phyloP scores from a whole-genome alignment of 2,888 invertebrate species.

The Drosophila suboccidentalis region DNA sequence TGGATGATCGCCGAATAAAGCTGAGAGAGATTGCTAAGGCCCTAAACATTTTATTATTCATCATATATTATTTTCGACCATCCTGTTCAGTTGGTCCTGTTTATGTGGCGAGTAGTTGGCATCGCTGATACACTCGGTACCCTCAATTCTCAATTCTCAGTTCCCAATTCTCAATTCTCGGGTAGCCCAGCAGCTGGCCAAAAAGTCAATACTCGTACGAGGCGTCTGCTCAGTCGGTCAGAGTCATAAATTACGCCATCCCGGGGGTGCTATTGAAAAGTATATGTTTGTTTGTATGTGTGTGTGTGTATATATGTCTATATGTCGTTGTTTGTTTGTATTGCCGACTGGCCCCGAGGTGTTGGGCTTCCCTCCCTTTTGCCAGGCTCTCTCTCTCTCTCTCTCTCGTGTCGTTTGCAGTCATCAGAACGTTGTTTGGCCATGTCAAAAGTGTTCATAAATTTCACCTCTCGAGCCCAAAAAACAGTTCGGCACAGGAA shows the following conservation, averaged over 20 bases:
- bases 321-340: conserved; percentile 50
- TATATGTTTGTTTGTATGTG: conserved; percentile 26
- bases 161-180: not conserved
- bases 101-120: not conserved
- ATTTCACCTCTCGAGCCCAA: conserved; percentile 51
- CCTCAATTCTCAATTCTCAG: not conserved
- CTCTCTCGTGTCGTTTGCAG: conserved; percentile 42
- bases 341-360: conserved; percentile 67
- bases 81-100: not conserved
- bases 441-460: conserved; percentile 80
- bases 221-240: conserved; percentile 72
- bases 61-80: too few species aligned
- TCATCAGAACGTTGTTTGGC: conserved; percentile 39
- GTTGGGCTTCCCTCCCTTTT: conserved; percentile 40
- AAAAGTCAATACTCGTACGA: conserved; percentile 68
- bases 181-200: conserved; percentile 47
- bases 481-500: conserved; percentile 73
- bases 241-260: conserved; percentile 80
- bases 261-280: conserved; percentile 79
- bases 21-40: too few species aligned
- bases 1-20: too few species aligned
- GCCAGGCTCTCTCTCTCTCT: conserved; percentile 1
- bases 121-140: not conserved
- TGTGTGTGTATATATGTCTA: conserved; percentile 24
- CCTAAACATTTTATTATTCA: too few species aligned